These are phyloP conservation scores for Polyploca ridens DNA, from an alignment of 2,888 invertebrate genomes.

Conservation along the genomic window DNA sequence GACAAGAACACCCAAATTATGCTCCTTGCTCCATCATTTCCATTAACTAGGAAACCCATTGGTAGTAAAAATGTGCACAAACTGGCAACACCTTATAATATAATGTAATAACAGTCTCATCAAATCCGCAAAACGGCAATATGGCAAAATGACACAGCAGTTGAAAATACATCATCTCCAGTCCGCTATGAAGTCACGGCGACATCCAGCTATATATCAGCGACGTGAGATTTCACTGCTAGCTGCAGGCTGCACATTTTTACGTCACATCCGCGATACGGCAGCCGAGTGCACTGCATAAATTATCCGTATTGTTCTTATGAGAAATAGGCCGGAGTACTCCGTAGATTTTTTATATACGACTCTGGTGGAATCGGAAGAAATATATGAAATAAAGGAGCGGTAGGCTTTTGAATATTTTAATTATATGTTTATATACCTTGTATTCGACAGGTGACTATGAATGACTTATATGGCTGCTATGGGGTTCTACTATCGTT, in stretches of 20 bases:
- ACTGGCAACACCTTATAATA: too few relatives aligned
- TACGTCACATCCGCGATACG: slow-evolving; percentile 13
- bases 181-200: slow-evolving; percentile 18
- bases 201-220: slow-evolving; percentile 23
- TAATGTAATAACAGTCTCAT: too few relatives aligned
- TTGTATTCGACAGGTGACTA: too few relatives aligned
- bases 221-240: slow-evolving; percentile 19
- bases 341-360: neutral
- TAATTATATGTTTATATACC: neutral
- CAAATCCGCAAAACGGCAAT: neutral
- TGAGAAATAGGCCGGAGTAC: slow-evolving; percentile 13
- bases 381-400: neutral
- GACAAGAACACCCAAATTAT: too few relatives aligned
- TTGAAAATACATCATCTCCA: slow-evolving; percentile 21
- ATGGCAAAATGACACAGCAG: neutral
- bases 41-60: too few relatives aligned
- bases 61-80: too few relatives aligned
- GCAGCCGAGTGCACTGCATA: slow-evolving; percentile 5
- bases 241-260: slow-evolving; percentile 24
- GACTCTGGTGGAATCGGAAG: neutral
- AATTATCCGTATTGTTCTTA: slow-evolving; percentile 16
- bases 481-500: too few relatives aligned
- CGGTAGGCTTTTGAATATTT: neutral
- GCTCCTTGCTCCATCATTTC: too few relatives aligned
- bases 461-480: too few relatives aligned